Conservation (phyloP, 2,888 invertebrate genomes). For the Ischnura elegans region DNA sequence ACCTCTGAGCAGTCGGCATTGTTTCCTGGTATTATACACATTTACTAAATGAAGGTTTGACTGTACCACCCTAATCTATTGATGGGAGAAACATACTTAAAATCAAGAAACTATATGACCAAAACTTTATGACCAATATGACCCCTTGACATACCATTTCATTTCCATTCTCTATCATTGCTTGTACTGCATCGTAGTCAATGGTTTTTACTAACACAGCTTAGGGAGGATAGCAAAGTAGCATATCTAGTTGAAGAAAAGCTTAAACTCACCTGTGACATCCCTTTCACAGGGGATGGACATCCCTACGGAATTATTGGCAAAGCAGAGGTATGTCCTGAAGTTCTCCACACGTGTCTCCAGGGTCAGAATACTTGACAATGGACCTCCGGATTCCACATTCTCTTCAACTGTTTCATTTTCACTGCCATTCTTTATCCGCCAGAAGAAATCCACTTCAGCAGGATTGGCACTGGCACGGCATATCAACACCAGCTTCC, state of each 20-base stretch:
- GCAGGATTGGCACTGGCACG: slow-evolving; percentile 90
- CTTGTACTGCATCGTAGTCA: neutral
- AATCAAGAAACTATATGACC: too few relatives aligned
- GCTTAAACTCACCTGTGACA: slow-evolving; percentile 78
- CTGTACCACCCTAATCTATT: too few relatives aligned
- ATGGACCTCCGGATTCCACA: slow-evolving; percentile 78
- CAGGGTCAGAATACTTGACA: slow-evolving; percentile 83
- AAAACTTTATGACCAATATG: too few relatives aligned
- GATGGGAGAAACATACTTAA: too few relatives aligned
- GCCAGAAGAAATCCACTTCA: slow-evolving; percentile 90
- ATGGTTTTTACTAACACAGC: neutral
- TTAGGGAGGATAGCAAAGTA: neutral
- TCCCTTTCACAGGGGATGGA: slow-evolving; percentile 80
- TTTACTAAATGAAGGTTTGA: too few relatives aligned
- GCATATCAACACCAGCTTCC: slow-evolving; percentile 89
- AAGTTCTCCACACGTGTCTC: slow-evolving; percentile 82
- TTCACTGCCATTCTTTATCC: slow-evolving; percentile 85
- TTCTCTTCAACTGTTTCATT: slow-evolving; percentile 87
- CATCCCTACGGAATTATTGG: slow-evolving; percentile 90
- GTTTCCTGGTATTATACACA: too few relatives aligned
- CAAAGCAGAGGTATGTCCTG: slow-evolving; percentile 91
- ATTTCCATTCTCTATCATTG: neutral
- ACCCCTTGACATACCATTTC: neutral
- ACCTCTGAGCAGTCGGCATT: too few relatives aligned
- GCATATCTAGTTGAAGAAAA: neutral